Base-by-base conservation (phyloP, 2,113 vertebrate species). In the Carlito syrichta region DNA sequence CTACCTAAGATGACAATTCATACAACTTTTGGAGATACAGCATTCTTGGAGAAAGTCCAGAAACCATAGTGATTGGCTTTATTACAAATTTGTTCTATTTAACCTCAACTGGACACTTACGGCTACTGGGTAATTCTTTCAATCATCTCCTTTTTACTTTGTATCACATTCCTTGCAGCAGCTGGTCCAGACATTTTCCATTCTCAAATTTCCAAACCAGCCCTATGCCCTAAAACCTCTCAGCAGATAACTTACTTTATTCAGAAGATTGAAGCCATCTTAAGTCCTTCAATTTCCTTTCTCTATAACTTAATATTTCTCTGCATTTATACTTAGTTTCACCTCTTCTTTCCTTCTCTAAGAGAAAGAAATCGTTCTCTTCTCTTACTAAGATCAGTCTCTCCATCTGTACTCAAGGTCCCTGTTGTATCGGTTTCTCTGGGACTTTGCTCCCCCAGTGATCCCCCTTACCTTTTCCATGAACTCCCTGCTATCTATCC, bases 191-290 rank as follows among this genome's bases (percentile, higher is more conserved):
- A 71, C 43, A 93, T 60, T 91, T 97, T 76, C 86, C 88, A 58
- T 92, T 86, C 84, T 97, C 94, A 95, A 52, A 79, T 96, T 91
- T 89, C 96, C 43, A 92, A 91, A 79, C 79, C 52, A 91, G 91
- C 43, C 56, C 43, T 22, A 48, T 68, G 86, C 40, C 38, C 63
- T 52, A 73, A 63, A 19, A 40, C 32, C 82, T 93, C 60, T 73
- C 77, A 93, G 92, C 68, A 82, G 78, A 82, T 23, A 54, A 56
- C 63, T 62, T 27, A 87, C 66, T 95, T 83, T 82, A 66, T 32
- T 86, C 58, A 92, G 68, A 90, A 84, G 84, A 69, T 3, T 2
- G 8, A 94, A 83, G 48, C 22, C 50, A 86, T 76, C 32, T 78
- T 35, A 81, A 86, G 25, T 58, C 50, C 10, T 91, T 91, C 48